Percentiles rank a stretch among this genome's conserved stretches.
phyloP scores from a whole-genome alignment of 2,113 vertebrate species.

The Coracopsis vasa region DNA sequence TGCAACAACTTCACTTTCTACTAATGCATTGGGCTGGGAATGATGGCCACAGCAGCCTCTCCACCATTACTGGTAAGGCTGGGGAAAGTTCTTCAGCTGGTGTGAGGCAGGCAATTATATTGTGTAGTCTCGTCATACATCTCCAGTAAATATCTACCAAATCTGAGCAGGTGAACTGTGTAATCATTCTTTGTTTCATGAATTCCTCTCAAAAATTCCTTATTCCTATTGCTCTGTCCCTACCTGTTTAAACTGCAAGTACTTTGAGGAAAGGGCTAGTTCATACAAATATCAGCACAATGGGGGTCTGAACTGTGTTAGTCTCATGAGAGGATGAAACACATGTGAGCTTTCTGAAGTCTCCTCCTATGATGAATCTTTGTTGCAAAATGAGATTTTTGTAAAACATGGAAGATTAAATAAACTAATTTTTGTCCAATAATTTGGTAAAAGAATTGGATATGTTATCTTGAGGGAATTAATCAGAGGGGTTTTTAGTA shows the following conservation, averaged over 20 bases:
- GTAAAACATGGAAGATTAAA: neutral
- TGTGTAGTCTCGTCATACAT: neutral
- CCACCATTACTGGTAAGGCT: accelerated
- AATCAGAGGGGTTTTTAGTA: neutral
- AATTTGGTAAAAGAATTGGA: neutral
- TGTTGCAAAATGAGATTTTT: neutral
- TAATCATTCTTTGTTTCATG: neutral
- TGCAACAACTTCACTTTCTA: neutral
- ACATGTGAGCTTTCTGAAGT: neutral
- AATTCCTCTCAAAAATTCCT: neutral
- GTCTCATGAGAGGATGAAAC: neutral
- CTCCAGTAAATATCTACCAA: neutral
- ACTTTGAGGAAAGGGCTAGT: neutral
- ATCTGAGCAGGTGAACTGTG: neutral
- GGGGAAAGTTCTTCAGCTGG: neutral
- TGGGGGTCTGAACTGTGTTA: neutral
- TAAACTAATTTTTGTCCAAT: neutral
- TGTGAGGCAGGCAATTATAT: neutral
- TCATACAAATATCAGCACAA: neutral
- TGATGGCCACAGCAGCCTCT: neutral
- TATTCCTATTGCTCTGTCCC: neutral
- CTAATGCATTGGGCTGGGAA: neutral
- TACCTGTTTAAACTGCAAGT: neutral
- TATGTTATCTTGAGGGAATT: neutral
- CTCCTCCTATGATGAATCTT: neutral